A percentile compares a stretch with the other conserved stretches of the same genome.
Evolutionary conservation across 2,888 invertebrate genomes (phyloP).

Genomic region (Agrotis clavis): DNA sequence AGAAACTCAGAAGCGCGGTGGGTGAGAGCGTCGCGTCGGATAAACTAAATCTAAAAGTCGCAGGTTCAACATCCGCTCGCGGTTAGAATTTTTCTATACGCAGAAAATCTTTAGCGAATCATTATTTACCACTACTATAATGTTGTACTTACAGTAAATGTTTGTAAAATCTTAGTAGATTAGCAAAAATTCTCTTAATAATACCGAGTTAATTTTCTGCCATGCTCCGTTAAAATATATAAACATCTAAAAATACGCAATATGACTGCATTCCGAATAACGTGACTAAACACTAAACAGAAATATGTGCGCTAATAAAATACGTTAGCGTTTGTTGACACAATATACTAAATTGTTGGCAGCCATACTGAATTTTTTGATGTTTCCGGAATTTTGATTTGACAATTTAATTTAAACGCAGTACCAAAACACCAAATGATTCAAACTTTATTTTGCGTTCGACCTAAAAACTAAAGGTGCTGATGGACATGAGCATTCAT

Average conservation of each 20-base stretch:
- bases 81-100: no score
- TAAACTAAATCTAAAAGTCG: no score
- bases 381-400: constrained; percentile 24
- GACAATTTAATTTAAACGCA: constrained; percentile 24
- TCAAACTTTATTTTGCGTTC: background rate
- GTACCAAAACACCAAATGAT: constrained; percentile 12
- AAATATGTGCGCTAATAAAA: constrained; percentile 54
- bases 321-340: constrained; percentile 47
- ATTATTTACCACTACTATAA: background rate
- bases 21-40: no score
- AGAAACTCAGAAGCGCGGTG: no score
- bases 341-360: constrained; percentile 39
- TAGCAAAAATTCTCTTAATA: background rate
- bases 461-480: constrained; percentile 4
- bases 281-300: constrained; percentile 35
- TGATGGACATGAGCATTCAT: no score
- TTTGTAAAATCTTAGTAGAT: background rate
- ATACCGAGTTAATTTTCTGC: constrained; percentile 16
- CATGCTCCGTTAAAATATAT: constrained; percentile 14
- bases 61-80: no score
- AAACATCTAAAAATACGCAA: constrained; percentile 47
- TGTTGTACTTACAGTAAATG: background rate
- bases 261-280: constrained; percentile 37
- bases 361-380: constrained; percentile 18
- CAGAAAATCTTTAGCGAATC: no score